Evolutionary conservation across 2,888 invertebrate species (phyloP), one percentile per base, ranked within the genome.

Genomic region (Plebejus anna): DNA sequence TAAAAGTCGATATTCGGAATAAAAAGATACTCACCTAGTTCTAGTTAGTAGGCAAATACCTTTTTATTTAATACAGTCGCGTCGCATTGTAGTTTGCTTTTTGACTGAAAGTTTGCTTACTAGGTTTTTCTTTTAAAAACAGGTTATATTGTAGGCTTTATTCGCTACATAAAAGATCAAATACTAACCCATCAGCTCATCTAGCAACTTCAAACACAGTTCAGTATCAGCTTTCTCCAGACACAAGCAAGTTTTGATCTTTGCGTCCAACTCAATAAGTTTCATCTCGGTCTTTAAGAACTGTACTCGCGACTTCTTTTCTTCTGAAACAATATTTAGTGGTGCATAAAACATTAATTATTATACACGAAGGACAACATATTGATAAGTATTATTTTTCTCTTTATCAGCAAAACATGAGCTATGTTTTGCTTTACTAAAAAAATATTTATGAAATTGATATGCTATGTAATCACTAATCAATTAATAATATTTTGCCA

Each of bases 181-280:
- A 7, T 7, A 81, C 87, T 84, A 79, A 94, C 94, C 90, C 77
- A 92, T 88, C 6, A 95, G 87, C 78, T 96, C 95, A 70, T 97
- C 96, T 80, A 98, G 90, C 1, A 96, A 90, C 76, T 95, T 95
- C 57, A 97, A 87, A 79, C 97, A 97, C 77, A 95, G 90, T 57
- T 96, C 96, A 0, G 97, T 95, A 82, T 97, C 96, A 0, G 97
- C 97, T 79, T 95, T 94, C 81, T 95, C 95, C 72, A 96, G 87
- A 73, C 96, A 95, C 71, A 97, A 89, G 82, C 95, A 95, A 0
- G 94, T 94, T 84, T 96, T 96, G 75, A 97, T 96, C 83, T 95
- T 95, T 6, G 95, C 94, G 82, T 96, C 96, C 77, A 96, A 83
- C 78, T 95, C 95, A 47, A 96, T 91, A 9, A 97, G 84, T 75